These are phyloP conservation scores for Tachysurus fulvidraco DNA, from an alignment of 2,113 vertebrate species.

Conservation along the genomic window DNA sequence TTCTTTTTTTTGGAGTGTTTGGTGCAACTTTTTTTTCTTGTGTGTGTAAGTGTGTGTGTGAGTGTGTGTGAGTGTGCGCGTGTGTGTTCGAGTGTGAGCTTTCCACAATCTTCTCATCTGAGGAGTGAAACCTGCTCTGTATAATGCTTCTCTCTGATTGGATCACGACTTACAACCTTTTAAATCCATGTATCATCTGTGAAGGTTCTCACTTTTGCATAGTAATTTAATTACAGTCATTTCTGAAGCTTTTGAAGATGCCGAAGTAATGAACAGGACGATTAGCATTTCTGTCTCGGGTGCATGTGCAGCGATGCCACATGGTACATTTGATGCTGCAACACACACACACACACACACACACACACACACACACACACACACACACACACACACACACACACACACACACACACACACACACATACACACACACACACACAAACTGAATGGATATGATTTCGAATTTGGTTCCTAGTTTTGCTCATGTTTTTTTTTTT, in stretches of 20 bases:
- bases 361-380: background rate
- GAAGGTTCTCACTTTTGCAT: background rate
- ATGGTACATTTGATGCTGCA: slow-evolving; percentile 31
- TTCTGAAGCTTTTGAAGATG: background rate
- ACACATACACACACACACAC: background rate
- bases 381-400: background rate
- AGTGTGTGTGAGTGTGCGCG: slow-evolving; percentile 9
- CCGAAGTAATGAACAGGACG: background rate
- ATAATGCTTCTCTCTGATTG: background rate
- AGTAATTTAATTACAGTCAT: background rate
- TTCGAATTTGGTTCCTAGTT: background rate
- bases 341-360: background rate
- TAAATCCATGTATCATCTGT: background rate
- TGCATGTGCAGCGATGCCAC: slow-evolving; percentile 12
- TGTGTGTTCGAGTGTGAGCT: background rate
- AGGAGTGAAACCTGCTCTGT: background rate
- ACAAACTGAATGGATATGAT: background rate
- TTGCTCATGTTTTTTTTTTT: background rate
- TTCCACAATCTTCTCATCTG: slow-evolving; percentile 10
- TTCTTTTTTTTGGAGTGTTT: slow-evolving; percentile 11
- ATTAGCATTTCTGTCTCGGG: background rate
- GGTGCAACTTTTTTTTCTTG: slow-evolving; percentile 35
- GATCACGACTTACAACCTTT: background rate
- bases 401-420: background rate
- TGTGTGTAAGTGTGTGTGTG: too few species aligned